Evolutionary conservation across 2,113 vertebrate genomes (phyloP).

Genomic region (Fulica atra): DNA sequence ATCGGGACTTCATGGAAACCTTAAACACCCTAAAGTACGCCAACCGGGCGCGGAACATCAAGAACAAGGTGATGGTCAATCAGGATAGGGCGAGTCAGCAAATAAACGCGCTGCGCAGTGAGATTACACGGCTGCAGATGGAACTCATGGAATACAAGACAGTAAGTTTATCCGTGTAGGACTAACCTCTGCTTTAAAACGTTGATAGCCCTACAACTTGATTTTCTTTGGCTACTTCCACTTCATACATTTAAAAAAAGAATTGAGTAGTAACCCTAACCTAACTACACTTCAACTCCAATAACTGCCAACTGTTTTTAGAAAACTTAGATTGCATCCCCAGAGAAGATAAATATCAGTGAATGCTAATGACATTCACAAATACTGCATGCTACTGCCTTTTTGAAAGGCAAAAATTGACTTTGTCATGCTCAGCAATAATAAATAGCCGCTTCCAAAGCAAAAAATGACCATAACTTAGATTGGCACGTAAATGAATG

Average conservation of each 20-base stretch:
- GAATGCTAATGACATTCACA: not conserved
- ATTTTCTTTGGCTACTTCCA: not conserved
- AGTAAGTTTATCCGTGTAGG: slow-evolving; percentile 71
- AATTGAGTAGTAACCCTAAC: not conserved
- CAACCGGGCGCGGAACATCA: slow-evolving; percentile 96
- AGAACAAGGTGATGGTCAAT: slow-evolving; percentile 97
- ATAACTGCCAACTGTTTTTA: not conserved
- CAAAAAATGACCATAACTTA: not conserved
- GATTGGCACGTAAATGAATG: not conserved
- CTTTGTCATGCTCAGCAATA: not conserved
- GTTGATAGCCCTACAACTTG: not conserved
- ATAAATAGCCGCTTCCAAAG: not conserved
- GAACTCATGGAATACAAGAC: slow-evolving; percentile 98
- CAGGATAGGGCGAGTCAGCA: slow-evolving; percentile 96
- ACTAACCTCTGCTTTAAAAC: not conserved
- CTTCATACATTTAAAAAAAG: not conserved
- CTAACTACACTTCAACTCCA: not conserved
- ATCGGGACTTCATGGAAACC: slow-evolving; percentile 98
- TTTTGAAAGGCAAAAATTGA: not conserved
- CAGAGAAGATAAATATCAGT: not conserved
- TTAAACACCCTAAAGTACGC: slow-evolving; percentile 95
- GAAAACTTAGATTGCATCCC: not conserved
- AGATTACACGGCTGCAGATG: slow-evolving; percentile 95
- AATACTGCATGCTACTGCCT: not conserved
- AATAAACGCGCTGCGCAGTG: slow-evolving; percentile 90